These are phyloP conservation scores for Bombus confusus DNA, from an alignment of 1,140 invertebrate genomes.

Conservation along the genomic window DNA sequence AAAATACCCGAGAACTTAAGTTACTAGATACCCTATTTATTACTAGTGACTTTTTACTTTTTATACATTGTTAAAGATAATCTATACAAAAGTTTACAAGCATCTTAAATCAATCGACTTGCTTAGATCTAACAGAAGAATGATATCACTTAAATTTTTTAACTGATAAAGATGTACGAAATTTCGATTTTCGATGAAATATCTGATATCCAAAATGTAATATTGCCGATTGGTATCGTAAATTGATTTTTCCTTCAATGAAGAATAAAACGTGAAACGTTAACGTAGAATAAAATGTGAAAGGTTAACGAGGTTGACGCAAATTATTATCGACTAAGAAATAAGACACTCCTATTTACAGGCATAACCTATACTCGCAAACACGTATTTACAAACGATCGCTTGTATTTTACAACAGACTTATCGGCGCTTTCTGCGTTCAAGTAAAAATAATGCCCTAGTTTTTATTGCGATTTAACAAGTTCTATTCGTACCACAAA, in stretches of 20 bases:
- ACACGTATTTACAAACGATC: slow-evolving; percentile 44
- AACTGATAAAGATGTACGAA: background rate
- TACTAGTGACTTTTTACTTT: slow-evolving; percentile 56
- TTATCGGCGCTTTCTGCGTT: background rate
- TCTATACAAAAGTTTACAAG: slow-evolving; percentile 75
- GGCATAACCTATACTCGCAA: background rate
- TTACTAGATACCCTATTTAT: slow-evolving; percentile 55
- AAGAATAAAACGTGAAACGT: background rate
- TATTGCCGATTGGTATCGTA: too few relatives aligned
- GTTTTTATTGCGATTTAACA: background rate
- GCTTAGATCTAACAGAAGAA: background rate
- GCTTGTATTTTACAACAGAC: slow-evolving; percentile 10
- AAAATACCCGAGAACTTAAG: background rate
- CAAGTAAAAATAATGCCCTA: background rate
- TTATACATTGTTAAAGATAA: slow-evolving; percentile 45
- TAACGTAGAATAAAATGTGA: background rate
- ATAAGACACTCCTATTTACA: slow-evolving; percentile 53
- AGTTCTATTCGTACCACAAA: background rate
- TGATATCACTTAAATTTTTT: background rate
- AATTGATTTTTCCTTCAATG: background rate
- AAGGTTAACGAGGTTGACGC: background rate
- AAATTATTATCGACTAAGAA: slow-evolving; percentile 14
- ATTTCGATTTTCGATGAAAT: background rate
- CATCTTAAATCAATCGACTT: slow-evolving; percentile 6
- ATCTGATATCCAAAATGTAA: background rate